phyloP scores from a whole-genome alignment of 2,113 vertebrate species.

The Microcebus lehilahytsara region DNA sequence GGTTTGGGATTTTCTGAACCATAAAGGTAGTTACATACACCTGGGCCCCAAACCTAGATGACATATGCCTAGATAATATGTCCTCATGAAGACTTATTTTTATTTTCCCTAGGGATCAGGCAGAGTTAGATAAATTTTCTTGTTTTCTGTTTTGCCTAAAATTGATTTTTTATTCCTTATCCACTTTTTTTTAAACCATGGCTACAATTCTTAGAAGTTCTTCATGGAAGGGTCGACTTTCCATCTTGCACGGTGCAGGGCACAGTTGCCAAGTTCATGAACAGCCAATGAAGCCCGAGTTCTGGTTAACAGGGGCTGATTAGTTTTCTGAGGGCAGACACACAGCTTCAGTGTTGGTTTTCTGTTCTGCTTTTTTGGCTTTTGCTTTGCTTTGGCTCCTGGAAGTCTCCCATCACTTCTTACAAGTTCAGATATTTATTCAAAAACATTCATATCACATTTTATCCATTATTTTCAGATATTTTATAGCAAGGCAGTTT shows the following conservation, averaged over 20 bases:
- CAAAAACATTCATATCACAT: neutral
- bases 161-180: neutral
- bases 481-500: neutral
- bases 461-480: neutral
- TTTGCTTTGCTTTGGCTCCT: neutral
- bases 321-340: neutral
- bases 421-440: neutral
- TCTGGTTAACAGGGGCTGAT: neutral
- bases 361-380: neutral
- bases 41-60: neutral
- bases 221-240: neutral
- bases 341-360: accelerated
- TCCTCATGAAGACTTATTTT: neutral
- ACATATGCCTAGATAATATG: neutral
- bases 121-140: neutral
- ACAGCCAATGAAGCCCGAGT: neutral
- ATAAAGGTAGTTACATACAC: neutral
- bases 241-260: neutral
- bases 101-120: neutral
- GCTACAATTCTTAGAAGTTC: neutral
- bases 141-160: neutral
- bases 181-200: neutral
- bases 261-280: neutral
- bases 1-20: neutral
- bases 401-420: neutral